phyloP scores from a whole-genome alignment of 2,113 vertebrate species.

The Cebidichthys violaceus region DNA sequence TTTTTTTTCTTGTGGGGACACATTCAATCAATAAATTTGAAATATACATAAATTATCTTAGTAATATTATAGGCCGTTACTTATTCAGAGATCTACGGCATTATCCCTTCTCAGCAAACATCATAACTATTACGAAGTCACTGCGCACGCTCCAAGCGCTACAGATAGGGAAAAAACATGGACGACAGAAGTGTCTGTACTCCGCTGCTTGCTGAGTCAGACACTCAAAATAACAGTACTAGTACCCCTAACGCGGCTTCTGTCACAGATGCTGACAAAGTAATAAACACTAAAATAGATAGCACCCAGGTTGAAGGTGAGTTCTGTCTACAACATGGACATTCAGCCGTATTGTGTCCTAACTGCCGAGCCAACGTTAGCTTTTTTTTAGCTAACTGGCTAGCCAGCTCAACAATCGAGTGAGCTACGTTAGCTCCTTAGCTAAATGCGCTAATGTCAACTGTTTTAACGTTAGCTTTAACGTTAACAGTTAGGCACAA shows the following conservation, averaged over 20 bases:
- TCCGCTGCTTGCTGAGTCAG: slow-evolving; percentile 77
- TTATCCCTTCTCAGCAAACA: not conserved
- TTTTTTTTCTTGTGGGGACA: not conserved
- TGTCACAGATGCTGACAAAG: slow-evolving; percentile 80
- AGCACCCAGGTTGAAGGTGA: slow-evolving; percentile 85
- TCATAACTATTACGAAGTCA: not conserved
- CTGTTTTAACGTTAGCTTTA: slow-evolving; percentile 16
- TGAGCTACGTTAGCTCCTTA: slow-evolving; percentile 54
- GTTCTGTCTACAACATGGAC: slow-evolving; percentile 74
- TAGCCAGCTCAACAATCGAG: slow-evolving; percentile 39
- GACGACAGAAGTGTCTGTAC: slow-evolving; percentile 70
- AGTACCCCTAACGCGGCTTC: slow-evolving; percentile 72
- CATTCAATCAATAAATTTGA: not conserved
- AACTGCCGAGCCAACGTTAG: slow-evolving; percentile 57
- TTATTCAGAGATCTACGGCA: not conserved
- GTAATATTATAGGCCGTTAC: not conserved
- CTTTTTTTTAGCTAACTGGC: slow-evolving; percentile 59
- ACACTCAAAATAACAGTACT: slow-evolving; percentile 66
- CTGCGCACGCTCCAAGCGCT: slow-evolving; percentile 32
- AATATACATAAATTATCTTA: not conserved
- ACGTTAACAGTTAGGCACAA: not conserved
- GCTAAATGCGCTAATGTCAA: slow-evolving; percentile 50
- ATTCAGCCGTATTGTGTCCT: slow-evolving; percentile 47
- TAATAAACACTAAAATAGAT: slow-evolving; percentile 85
- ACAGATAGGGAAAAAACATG: slow-evolving; percentile 70